Evolutionary conservation across 2,113 vertebrate genomes (phyloP).

Genomic region (Pseudorectes ferrugineus): DNA sequence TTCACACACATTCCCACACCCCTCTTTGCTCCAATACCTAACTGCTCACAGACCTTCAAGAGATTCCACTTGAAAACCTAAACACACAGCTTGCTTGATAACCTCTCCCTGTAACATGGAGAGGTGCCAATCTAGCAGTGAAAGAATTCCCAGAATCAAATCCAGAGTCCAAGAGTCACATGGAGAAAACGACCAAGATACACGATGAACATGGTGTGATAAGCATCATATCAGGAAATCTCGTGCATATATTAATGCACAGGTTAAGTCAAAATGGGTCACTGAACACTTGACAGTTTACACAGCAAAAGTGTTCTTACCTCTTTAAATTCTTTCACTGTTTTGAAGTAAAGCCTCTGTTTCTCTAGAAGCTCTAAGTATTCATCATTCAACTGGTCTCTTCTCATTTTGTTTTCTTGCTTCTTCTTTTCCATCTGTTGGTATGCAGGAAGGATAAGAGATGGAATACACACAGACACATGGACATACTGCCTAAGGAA

Average conservation of each 20-base stretch:
- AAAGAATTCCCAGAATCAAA: neutral
- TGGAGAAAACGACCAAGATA: neutral
- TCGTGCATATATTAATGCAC: neutral
- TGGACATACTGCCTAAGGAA: neutral
- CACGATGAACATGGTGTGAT: fast-evolving
- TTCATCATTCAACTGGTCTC: slow-evolving; percentile 95
- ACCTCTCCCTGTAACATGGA: neutral
- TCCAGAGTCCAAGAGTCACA: neutral
- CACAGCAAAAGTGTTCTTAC: slow-evolving; percentile 61
- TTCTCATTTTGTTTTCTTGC: slow-evolving; percentile 98
- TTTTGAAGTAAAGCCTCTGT: slow-evolving; percentile 97
- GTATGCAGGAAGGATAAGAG: neutral
- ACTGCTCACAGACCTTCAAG: neutral
- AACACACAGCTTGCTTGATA: neutral
- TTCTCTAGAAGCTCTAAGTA: slow-evolving; percentile 94
- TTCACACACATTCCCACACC: neutral
- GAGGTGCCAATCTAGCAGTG: neutral
- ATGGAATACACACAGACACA: neutral
- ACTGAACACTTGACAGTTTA: neutral
- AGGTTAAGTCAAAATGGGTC: neutral
- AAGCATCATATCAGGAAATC: neutral
- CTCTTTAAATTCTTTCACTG: slow-evolving; percentile 99
- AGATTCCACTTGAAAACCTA: neutral
- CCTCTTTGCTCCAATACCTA: neutral
- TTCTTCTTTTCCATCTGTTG: slow-evolving; percentile 96